Evolutionary conservation across 2,888 invertebrate species (phyloP), one percentile per base, ranked within the genome.

Genomic region (Tortrix viridana): DNA sequence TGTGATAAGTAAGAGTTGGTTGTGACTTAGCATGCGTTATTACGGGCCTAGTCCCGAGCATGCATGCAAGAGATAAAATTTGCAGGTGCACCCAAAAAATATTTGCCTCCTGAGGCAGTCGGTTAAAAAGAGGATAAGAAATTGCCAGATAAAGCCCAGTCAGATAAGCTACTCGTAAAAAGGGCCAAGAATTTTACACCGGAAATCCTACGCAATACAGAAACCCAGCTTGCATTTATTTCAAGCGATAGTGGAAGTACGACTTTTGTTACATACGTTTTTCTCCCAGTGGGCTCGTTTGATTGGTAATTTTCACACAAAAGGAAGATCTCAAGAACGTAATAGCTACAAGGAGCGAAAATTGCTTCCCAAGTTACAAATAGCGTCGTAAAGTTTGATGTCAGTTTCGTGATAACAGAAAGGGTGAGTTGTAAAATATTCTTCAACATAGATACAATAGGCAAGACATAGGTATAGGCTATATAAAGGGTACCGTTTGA

Each of bases 221-320:
- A 52, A 55, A 49, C 44, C 44, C 44, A 37, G 23, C 46, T 46
- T 55, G 22, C 44, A 56, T 56, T 56, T 52, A 57, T 52, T 38
- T 7, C 22, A 43, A 47, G 22, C 41, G 41, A 58, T 63, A 63
- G 53, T 52, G 47, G n/a, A 48, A 63, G 20, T n/a, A n/a, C 3
- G 16, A 32, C 47, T 44, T 60, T 57, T 37, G 41, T 26, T 57
- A 18, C 63, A 58, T 58, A 58, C 57, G 63, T 52, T 58, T 48
- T 46, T 50, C 47, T 43, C 32, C 43, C 32, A 12, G 20, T 20
- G 26, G 47, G 52, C 37, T 14, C 52, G 26, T 53, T 53, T 48
- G 57, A 63, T 62, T 52, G 52, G 57, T 48, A 53, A 63, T 58
- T 58, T 47, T 47, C 57, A 47, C 57, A 26, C 19, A 48, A 63